Evolutionary conservation across 2,113 vertebrate species (phyloP), one percentile per base, ranked within the genome.

Genomic region (Promerops cafer): DNA sequence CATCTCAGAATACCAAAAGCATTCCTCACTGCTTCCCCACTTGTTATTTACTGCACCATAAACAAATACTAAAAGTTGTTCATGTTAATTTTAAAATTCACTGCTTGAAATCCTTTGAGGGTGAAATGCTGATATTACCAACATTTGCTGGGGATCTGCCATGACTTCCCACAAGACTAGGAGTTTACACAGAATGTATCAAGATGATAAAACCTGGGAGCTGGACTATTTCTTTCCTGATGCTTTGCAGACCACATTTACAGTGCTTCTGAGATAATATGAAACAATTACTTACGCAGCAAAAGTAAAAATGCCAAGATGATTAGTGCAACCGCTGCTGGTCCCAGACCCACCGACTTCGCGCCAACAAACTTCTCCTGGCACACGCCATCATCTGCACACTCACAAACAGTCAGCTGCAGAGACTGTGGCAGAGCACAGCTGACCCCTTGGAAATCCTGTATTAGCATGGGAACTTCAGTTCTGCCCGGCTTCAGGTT

Each of bases 221-320:
- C 27, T 10, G 6, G 59, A 52, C 44, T 69, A n/a, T 19, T 88
- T 63, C 37, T 68, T 60, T 40, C 42, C 30, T 44, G 42, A 64
- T 72, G 37, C 45, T 18, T 74, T 66, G 42, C 52, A 71, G 86
- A 70, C 26, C 22, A 13, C 23, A 59, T 28, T 76, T 42, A n/a
- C 52, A 75, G 39, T 15, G 20, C 22, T 68, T 66, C 31, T 28
- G 40, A 88, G 63, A 54, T n/a, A 79, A 86, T 2, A 42, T 0
- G 24, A 49, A 90, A 60, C 24, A 64, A 68, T 65, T 79, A 98
- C 98, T 98, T 96, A 98, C 98, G 89, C 23, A 98, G 89, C 89
- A 98, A 33, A 44, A 98, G 93, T 57, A 98, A 91, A 64, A 98
- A 83, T 0, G 98, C 98, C 57, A 98, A 78, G 78, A 98, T 95